Evolutionary conservation across 2,113 vertebrate species (phyloP).

Genomic region (Ageneiosus marmoratus): DNA sequence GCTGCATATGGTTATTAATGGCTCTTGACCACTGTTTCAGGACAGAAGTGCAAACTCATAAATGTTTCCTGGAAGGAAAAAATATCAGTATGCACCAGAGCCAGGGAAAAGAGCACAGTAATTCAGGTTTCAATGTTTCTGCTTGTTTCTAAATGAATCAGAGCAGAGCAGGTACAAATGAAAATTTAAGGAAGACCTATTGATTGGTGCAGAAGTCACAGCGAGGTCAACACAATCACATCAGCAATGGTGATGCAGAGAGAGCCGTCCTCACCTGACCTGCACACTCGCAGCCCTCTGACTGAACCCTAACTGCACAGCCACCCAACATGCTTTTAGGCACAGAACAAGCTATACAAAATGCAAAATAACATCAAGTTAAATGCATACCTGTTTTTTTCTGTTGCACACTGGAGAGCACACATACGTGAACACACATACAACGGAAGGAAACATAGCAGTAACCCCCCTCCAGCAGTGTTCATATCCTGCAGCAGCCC

Average conservation of each 20-base stretch:
- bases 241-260: conserved; percentile 37
- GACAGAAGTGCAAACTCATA: not conserved
- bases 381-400: conserved; percentile 31
- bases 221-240: conserved; percentile 50
- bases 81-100: conserved; percentile 7
- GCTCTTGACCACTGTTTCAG: not conserved
- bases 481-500: conserved; percentile 84
- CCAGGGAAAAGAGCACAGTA: conserved; percentile 4
- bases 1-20: not conserved
- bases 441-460: conserved; percentile 68
- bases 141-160: conserved; percentile 44
- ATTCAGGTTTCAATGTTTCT: conserved; percentile 19
- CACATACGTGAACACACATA: conserved; percentile 19
- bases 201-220: conserved; percentile 51
- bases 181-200: conserved; percentile 57
- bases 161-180: conserved; percentile 46
- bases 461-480: conserved; percentile 78
- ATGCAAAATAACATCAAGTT: conserved; percentile 37
- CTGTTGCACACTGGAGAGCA: conserved; percentile 25
- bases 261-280: conserved; percentile 39
- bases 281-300: conserved; percentile 19
- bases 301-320: conserved; percentile 26
- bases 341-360: conserved; percentile 33
- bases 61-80: conserved; percentile 11
- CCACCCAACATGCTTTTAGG: conserved; percentile 25